Conservation (phyloP, 2,113 vertebrate genomes). For the Amphiprion percula region DNA sequence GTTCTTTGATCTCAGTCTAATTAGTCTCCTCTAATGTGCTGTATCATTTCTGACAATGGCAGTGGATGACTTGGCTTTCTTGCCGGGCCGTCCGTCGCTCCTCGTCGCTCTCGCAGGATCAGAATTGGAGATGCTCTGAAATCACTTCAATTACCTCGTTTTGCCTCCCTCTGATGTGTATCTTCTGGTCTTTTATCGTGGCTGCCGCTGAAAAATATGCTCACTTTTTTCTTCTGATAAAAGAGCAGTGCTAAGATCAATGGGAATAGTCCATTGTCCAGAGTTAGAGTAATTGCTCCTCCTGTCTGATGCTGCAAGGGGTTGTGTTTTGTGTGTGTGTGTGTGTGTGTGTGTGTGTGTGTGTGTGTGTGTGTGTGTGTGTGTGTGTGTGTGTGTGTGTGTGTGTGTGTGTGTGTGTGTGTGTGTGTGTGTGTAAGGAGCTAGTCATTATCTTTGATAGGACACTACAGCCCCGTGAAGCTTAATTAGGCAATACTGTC, state of each 20-base stretch:
- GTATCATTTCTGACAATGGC: conserved; percentile 38
- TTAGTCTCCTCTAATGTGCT: conserved; percentile 21
- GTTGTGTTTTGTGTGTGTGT: background rate
- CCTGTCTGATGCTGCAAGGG: background rate
- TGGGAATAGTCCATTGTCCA: conserved; percentile 14
- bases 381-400: background rate
- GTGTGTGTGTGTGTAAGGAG: background rate
- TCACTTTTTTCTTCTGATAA: conserved; percentile 22
- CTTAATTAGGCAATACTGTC: conserved; percentile 25
- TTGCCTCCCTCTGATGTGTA: conserved; percentile 20
- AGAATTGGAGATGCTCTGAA: conserved; percentile 19
- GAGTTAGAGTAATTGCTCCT: conserved; percentile 14
- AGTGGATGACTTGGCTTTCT: conserved; percentile 16
- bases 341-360: too few relatives aligned
- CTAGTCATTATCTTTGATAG: conserved; percentile 21
- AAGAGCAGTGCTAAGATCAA: conserved; percentile 31
- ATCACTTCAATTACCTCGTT: conserved; percentile 34
- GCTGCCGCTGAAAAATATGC: conserved; percentile 7
- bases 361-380: too few relatives aligned
- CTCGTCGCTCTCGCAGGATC: conserved; percentile 10
- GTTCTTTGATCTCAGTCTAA: conserved; percentile 46
- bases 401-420: background rate
- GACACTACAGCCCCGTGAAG: background rate
- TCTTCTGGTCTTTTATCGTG: conserved; percentile 27
- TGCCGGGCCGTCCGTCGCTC: background rate